These are phyloP conservation scores for Semibalanus balanoides DNA, from an alignment of 1,140 invertebrate species.

Conservation along the genomic window DNA sequence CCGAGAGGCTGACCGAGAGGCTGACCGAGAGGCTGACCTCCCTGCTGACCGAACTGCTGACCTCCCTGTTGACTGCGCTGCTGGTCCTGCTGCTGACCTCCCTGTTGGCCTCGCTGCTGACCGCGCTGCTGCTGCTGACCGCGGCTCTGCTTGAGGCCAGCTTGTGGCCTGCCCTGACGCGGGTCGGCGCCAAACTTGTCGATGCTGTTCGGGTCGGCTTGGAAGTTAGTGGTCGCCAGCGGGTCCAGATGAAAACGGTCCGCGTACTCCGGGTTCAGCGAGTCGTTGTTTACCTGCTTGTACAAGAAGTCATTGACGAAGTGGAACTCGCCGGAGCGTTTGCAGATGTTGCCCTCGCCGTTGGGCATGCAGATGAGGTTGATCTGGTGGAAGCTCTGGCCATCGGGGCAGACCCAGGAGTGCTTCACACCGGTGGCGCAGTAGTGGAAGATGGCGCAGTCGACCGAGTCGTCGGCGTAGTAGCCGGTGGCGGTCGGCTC, in stretches of 20 bases:
- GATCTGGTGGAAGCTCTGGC: conserved; percentile 84
- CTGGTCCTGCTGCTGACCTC: too few species aligned
- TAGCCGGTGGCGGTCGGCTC: conserved; percentile 66
- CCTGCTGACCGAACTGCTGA: too few species aligned
- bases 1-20: too few species aligned
- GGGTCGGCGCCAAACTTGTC: neutral
- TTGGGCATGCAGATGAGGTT: conserved; percentile 87
- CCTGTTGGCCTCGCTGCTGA: neutral
- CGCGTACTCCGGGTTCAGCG: conserved; percentile 70
- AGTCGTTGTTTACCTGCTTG: conserved; percentile 64
- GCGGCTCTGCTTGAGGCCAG: neutral
- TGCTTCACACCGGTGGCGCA: conserved; percentile 78
- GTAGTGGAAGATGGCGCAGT: conserved; percentile 87
- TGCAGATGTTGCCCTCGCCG: conserved; percentile 72
- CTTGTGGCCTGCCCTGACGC: neutral
- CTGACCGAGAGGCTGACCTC: too few species aligned
- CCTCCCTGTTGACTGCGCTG: neutral
- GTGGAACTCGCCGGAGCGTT: conserved; percentile 73
- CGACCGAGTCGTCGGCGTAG: conserved; percentile 75
- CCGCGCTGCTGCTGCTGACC: neutral
- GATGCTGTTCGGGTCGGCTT: neutral
- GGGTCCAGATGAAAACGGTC: conserved; percentile 43
- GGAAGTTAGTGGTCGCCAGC: neutral
- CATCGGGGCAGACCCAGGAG: conserved; percentile 84
- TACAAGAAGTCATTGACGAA: conserved; percentile 88